Evolutionary conservation across 2,113 vertebrate genomes (phyloP).

Genomic region (Pseudonaja textilis): DNA sequence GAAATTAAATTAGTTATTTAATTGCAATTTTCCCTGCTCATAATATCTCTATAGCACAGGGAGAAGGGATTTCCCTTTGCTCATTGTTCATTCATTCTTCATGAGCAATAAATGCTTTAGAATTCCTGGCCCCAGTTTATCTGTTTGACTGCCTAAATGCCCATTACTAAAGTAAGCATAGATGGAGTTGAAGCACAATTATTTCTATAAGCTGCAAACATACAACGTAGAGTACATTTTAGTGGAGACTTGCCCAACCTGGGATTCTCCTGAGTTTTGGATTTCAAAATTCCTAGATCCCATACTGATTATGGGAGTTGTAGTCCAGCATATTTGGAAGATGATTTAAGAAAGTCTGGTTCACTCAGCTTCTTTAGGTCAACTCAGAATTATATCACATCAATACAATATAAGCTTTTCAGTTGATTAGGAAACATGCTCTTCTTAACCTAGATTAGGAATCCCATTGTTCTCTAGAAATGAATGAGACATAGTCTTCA

Average conservation of each 20-base stretch:
- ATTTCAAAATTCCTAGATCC: neutral
- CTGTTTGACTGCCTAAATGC: neutral
- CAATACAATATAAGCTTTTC: neutral
- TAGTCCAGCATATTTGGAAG: neutral
- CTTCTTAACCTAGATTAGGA: neutral
- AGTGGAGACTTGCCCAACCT: neutral
- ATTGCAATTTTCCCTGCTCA: constrained; percentile 36
- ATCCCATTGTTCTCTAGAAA: neutral
- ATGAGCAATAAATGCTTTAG: neutral
- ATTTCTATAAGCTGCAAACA: neutral
- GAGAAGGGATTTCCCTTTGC: constrained; percentile 26
- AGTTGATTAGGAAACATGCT: neutral
- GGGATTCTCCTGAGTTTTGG: neutral
- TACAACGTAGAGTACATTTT: neutral
- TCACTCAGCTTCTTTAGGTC: neutral
- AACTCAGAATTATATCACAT: neutral
- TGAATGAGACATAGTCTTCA: neutral
- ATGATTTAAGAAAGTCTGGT: neutral
- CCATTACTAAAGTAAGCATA: neutral
- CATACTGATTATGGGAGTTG: neutral
- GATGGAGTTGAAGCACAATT: neutral
- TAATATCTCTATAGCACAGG: constrained; percentile 16
- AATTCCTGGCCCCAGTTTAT: neutral
- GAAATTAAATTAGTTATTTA: constrained; percentile 47
- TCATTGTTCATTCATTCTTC: constrained; percentile 36